These are phyloP conservation scores for Cheiracanthium punctorium DNA, from an alignment of 2,888 invertebrate species.

Conservation along the genomic window DNA sequence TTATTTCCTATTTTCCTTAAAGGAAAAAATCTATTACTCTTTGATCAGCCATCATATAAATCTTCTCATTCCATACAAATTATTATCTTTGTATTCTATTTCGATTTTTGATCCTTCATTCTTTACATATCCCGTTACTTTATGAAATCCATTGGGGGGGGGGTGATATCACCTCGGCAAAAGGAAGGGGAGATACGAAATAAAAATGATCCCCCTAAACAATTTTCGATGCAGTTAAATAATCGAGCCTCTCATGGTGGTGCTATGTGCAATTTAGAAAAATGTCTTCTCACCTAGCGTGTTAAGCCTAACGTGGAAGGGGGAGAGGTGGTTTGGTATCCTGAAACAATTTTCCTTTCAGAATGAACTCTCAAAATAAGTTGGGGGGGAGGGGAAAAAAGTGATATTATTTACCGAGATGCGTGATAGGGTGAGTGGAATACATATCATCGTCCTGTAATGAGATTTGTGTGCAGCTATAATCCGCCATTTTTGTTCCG, in stretches of 20 bases:
- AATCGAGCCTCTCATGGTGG: conserved; percentile 52
- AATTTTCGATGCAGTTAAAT: conserved; percentile 64
- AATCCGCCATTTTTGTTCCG: conserved; percentile 53
- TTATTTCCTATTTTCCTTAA: neutral
- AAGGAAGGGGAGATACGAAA: conserved; percentile 1
- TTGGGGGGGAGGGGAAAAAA: conserved; percentile 22
- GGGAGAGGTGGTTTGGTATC: conserved; percentile 17
- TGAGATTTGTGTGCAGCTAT: neutral
- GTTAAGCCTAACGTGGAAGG: conserved; percentile 23
- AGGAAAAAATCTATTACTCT: neutral
- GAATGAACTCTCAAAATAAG: conserved; percentile 26
- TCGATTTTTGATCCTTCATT: conserved; percentile 3
- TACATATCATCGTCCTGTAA: conserved; percentile 27
- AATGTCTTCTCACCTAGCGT: conserved; percentile 44
- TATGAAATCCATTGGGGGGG: neutral
- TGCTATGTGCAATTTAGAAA: conserved; percentile 55
- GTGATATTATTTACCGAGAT: conserved; percentile 43
- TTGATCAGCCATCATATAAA: neutral
- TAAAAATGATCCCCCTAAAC: conserved; percentile 65
- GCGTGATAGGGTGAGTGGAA: conserved; percentile 19
- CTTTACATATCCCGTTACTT: neutral
- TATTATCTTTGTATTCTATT: conserved; percentile 13
- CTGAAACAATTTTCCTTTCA: conserved; percentile 38
- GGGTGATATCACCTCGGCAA: neutral
- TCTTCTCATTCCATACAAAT: neutral